Base-by-base conservation (phyloP, 2,797 vertebrate species). In the Silurus lanzhouensis region DNA sequence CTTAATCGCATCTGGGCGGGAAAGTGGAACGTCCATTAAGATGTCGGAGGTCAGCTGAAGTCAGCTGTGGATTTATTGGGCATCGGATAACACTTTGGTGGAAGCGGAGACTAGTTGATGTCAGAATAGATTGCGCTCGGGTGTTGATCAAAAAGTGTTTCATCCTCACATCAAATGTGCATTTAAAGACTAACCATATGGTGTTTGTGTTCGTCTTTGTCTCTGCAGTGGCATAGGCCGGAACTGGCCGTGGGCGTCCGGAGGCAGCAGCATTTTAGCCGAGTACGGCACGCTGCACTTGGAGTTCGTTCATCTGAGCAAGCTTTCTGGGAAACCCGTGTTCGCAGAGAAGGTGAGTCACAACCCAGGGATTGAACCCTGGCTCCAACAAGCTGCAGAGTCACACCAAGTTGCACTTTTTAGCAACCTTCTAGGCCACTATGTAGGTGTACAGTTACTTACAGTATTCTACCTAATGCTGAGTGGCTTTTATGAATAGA, bases 161-260 rank as follows among this genome's bases (percentile, higher is more conserved):
- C 38, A 38, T 38, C 38, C 38, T 38, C 38, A 38, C 38, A 38
- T 38, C 38, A 38, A 38, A 38, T 38, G 38, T 38, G 38, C 38
- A 38, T 25, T 13, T 27, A 52, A 66, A 52, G 64, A 64, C 6
- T 25, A 64, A 80, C 77, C 77, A 48, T 64, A 19, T 66, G n/a
- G 19, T 64, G n/a, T 25, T 12, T 25, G 19, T 60, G 58, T 19
- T 1, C 38, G 60, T 57, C 44, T 75, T 81, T 75, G 70, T 74
- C 88, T 60, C 38, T 71, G 14, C 87, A 99, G 98, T 84, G 98
- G 98, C 2, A 96, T 99, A 0, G 98, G 98, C 74, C 96, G 97
- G 82, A 99, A 99, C 90, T 99, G 98, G 98, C 98, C 98, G 0
- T 99, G 98, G 98, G 98, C 98, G 0, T 99, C 98, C 0, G 98